These are phyloP conservation scores for Leptodactylus fallax DNA, from an alignment of 2,797 vertebrate genomes.

Conservation along the genomic window DNA sequence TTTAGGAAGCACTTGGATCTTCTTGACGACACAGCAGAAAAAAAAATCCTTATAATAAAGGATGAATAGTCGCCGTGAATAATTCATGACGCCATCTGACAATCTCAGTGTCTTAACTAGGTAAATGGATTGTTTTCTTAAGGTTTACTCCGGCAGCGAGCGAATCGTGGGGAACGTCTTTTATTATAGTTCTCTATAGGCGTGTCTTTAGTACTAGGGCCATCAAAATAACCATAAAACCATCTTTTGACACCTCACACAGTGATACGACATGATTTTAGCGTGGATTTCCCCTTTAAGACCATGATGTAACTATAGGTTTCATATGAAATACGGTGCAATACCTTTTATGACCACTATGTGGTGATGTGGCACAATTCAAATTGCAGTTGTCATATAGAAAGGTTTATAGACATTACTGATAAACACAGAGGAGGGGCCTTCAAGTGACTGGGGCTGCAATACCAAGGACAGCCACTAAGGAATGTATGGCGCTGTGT, in stretches of 20 bases:
- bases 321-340: not conserved
- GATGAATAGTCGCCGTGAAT: slow-evolving; percentile 33
- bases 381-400: no score
- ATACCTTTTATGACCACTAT: not conserved
- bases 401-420: not conserved
- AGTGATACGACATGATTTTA: not conserved
- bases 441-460: no score
- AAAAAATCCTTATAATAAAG: slow-evolving; percentile 40
- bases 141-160: not conserved
- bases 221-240: not conserved
- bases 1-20: slow-evolving; percentile 26
- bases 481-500: no score
- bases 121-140: slow-evolving; percentile 28
- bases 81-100: slow-evolving; percentile 29
- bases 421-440: not conserved
- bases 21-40: slow-evolving; percentile 46
- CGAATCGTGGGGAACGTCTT: not conserved
- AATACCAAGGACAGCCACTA: no score
- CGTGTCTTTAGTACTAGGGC: no score
- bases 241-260: not conserved
- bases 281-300: not conserved
- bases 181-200: not conserved
- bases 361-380: not conserved
- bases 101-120: slow-evolving; percentile 26
- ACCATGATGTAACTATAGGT: not conserved